These are phyloP conservation scores for Sericinus montela DNA, from an alignment of 2,888 invertebrate species.

Conservation along the genomic window DNA sequence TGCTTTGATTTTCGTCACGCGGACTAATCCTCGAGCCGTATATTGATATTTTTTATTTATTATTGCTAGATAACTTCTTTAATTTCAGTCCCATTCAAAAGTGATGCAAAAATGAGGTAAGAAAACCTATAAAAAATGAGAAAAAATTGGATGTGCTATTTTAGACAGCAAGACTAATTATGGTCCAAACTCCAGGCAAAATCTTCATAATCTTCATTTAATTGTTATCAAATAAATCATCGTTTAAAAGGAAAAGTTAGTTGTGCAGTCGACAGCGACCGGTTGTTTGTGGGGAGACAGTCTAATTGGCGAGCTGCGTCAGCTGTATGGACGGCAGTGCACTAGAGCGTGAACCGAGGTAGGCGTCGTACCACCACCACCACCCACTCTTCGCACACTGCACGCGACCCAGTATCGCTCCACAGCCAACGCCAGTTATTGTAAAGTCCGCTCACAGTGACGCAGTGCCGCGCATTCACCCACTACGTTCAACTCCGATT, in stretches of 20 bases:
- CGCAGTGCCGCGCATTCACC: slow-evolving; percentile 31
- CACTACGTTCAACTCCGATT: slow-evolving; percentile 2
- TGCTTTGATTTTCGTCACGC: too few relatives aligned
- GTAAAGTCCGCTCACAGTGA: slow-evolving; percentile 19
- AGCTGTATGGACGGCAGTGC: slow-evolving; percentile 6
- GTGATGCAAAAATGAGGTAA: too few relatives aligned
- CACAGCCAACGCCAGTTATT: background rate
- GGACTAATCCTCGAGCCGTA: too few relatives aligned
- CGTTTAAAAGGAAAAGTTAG: slow-evolving; percentile 58
- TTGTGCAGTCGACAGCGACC: slow-evolving; percentile 33
- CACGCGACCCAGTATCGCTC: slow-evolving; percentile 27
- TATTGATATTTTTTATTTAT: too few relatives aligned
- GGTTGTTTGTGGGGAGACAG: slow-evolving; percentile 29
- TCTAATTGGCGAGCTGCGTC: slow-evolving; percentile 31
- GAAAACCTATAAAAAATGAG: too few relatives aligned
- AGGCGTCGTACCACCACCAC: background rate
- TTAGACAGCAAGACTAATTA: too few relatives aligned
- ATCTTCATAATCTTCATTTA: too few relatives aligned
- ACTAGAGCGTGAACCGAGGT: slow-evolving; percentile 21
- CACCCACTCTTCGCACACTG: background rate
- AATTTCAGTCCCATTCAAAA: too few relatives aligned
- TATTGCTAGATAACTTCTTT: too few relatives aligned
- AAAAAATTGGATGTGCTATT: too few relatives aligned
- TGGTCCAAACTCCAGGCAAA: too few relatives aligned
- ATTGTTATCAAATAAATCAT: slow-evolving; percentile 33